Percentiles rank a stretch among this genome's conserved stretches.
Conservation (phyloP, 2,797 vertebrate species). For the Chiroxiphia lanceolata region DNA sequence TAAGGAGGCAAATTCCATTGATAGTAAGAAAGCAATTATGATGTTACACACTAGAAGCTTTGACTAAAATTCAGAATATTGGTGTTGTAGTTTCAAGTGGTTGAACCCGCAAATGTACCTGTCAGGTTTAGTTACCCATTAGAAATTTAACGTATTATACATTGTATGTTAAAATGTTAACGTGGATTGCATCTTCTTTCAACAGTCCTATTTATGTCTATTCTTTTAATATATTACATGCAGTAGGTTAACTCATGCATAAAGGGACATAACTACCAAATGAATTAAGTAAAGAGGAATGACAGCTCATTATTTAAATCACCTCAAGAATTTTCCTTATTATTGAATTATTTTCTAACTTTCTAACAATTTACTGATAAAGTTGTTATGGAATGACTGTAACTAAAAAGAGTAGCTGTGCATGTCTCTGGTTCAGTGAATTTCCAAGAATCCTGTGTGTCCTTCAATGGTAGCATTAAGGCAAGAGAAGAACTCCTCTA, state of each 20-base stretch:
- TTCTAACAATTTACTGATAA: constrained; percentile 77
- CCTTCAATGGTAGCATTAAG: not conserved
- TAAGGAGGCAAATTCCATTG: not conserved
- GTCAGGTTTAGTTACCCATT: constrained; percentile 14
- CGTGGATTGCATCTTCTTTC: not conserved
- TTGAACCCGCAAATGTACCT: not conserved
- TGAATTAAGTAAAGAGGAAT: constrained; percentile 37
- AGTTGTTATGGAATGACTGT: constrained; percentile 68
- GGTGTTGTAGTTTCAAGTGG: not conserved
- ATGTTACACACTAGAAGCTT: not conserved
- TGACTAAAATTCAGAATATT: not conserved
- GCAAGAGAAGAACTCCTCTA: not conserved
- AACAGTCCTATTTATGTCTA: not conserved
- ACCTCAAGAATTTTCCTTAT: constrained; percentile 44
- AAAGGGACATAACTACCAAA: constrained; percentile 44
- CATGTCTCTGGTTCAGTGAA: constrained; percentile 65
- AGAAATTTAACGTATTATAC: not conserved
- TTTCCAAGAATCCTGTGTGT: not conserved
- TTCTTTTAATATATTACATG: not conserved
- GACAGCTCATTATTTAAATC: constrained; percentile 60
- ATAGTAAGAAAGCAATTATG: not conserved
- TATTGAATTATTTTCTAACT: constrained; percentile 65
- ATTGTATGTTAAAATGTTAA: constrained; percentile 25
- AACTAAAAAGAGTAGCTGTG: constrained; percentile 78
- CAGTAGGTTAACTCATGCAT: constrained; percentile 36